A percentile compares a stretch with the other conserved stretches of the same genome.
Conservation (phyloP, 2,797 vertebrate species). For the Merluccius polli region DNA sequence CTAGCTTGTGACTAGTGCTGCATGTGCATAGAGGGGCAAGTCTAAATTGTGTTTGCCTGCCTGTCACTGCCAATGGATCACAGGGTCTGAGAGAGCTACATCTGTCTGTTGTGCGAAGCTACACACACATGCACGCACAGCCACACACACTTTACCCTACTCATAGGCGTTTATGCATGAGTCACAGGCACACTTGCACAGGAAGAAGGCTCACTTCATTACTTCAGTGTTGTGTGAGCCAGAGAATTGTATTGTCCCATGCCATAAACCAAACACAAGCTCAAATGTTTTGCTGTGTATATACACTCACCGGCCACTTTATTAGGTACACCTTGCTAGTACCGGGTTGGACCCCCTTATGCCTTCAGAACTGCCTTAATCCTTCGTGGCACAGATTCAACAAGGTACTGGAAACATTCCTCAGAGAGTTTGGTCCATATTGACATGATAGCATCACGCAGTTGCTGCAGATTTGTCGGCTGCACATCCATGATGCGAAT, state of each 20-base stretch:
- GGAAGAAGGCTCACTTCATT: slow-evolving; percentile 34
- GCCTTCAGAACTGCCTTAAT: too few species aligned
- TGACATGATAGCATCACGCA: too few species aligned
- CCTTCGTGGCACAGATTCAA: too few species aligned
- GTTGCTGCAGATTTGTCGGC: too few species aligned
- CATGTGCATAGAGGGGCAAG: slow-evolving; percentile 55
- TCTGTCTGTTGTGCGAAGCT: slow-evolving; percentile 47
- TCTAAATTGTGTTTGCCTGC: slow-evolving; percentile 65
- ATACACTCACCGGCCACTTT: not conserved
- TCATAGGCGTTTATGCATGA: slow-evolving; percentile 32
- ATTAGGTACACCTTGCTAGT: too few species aligned
- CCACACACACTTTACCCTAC: slow-evolving; percentile 43
- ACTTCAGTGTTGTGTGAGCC: slow-evolving; percentile 26
- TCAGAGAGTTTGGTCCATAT: too few species aligned
- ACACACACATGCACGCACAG: slow-evolving; percentile 21
- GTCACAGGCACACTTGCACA: slow-evolving; percentile 26
- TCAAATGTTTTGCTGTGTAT: not conserved
- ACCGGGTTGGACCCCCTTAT: too few species aligned
- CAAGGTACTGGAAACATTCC: too few species aligned
- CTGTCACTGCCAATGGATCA: slow-evolving; percentile 60
- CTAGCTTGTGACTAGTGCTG: slow-evolving; percentile 45
- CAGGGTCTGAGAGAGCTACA: slow-evolving; percentile 42
- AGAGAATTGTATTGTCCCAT: slow-evolving; percentile 25
- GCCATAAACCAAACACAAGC: slow-evolving; percentile 19
- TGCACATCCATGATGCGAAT: too few species aligned